phyloP scores from a whole-genome alignment of 1,140 invertebrate species.

The Drosophila setifemur region DNA sequence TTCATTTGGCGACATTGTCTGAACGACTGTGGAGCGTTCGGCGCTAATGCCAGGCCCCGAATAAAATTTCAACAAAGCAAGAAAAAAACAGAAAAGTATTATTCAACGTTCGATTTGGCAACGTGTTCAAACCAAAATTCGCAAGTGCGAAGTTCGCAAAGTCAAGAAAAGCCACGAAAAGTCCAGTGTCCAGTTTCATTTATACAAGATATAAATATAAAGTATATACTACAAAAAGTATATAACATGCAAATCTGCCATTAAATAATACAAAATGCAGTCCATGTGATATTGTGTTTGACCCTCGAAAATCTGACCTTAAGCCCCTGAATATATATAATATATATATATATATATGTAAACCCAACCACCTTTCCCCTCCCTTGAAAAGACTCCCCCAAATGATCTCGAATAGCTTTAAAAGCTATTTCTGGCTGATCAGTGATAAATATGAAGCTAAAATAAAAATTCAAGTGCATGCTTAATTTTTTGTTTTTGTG shows the following conservation, averaged over 20 bases:
- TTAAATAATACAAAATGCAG: constrained; percentile 10
- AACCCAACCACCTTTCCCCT: not conserved
- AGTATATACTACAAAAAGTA: not conserved
- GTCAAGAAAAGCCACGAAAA: constrained; percentile 7
- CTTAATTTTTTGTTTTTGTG: constrained; percentile 34
- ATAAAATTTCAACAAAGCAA: no score
- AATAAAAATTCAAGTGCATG: constrained; percentile 13
- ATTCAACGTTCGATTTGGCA: constrained; percentile 16
- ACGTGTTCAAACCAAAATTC: constrained; percentile 32
- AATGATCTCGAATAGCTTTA: not conserved
- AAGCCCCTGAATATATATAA: not conserved
- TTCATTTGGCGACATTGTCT: constrained; percentile 49
- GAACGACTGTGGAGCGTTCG: constrained; percentile 27
- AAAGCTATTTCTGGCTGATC: constrained; percentile 6
- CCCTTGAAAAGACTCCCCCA: not conserved
- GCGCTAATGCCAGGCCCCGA: not conserved
- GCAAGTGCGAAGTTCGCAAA: not conserved
- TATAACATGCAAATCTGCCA: not conserved
- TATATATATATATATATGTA: not conserved
- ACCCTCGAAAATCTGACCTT: not conserved
- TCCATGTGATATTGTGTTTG: constrained; percentile 20
- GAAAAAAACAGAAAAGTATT: no score
- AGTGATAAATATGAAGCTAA: constrained; percentile 15
- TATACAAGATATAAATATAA: not conserved
- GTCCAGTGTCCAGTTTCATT: constrained; percentile 49